These are phyloP conservation scores for Pseudocheirus occidentalis DNA, from an alignment of 2,797 vertebrate genomes.

Conservation along the genomic window DNA sequence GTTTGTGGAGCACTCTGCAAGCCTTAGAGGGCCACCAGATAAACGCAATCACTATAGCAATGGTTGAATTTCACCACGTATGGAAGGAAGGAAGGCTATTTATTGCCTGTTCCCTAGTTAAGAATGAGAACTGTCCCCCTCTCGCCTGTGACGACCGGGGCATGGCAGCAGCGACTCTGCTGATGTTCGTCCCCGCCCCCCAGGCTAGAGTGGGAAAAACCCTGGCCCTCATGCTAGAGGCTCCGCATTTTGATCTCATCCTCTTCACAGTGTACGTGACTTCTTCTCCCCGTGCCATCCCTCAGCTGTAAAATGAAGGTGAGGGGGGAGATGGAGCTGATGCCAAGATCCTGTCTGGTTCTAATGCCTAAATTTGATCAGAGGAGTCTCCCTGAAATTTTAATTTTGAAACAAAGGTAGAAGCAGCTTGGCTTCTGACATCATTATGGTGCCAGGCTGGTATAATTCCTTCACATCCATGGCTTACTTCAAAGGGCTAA, in stretches of 20 bases:
- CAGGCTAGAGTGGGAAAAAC: not conserved
- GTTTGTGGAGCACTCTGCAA: not conserved
- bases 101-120: not conserved
- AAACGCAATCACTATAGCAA: not conserved
- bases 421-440: not conserved
- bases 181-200: not conserved
- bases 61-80: not conserved
- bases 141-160: too few relatives aligned
- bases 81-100: not conserved
- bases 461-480: not conserved
- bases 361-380: not conserved
- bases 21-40: fast-evolving
- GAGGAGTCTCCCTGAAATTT: not conserved
- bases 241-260: not conserved
- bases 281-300: not conserved
- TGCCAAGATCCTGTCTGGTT: not conserved
- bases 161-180: not conserved
- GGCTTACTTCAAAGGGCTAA: not conserved
- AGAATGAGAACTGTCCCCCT: too few relatives aligned
- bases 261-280: not conserved
- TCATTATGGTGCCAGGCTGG: not conserved
- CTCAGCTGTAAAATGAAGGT: not conserved
- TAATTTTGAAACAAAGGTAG: not conserved
- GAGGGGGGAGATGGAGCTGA: not conserved
- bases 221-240: not conserved